These are phyloP conservation scores for Creontiades dilutus DNA, from an alignment of 2,888 invertebrate species.

Conservation along the genomic window DNA sequence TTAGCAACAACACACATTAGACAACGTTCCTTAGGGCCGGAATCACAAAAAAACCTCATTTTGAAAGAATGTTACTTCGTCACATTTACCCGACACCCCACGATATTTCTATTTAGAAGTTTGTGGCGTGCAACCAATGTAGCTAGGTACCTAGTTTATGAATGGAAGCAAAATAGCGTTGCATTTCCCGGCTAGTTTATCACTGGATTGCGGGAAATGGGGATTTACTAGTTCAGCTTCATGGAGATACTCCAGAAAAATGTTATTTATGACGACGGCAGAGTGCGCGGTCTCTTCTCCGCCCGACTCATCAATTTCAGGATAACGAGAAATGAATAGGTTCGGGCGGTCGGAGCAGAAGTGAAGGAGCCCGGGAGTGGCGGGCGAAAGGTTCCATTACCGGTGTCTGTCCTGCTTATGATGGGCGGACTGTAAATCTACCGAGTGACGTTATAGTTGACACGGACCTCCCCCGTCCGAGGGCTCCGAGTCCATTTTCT, in stretches of 20 bases:
- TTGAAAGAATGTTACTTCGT: no score
- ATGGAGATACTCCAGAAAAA: background rate
- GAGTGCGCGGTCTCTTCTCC: background rate
- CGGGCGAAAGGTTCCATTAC: constrained; percentile 36
- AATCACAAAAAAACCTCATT: no score
- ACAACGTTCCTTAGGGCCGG: no score
- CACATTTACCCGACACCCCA: no score
- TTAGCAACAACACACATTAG: no score
- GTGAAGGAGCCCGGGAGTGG: background rate
- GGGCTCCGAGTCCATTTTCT: constrained; percentile 14
- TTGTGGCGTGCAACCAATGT: no score
- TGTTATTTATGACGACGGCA: background rate
- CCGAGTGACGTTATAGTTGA: constrained; percentile 22
- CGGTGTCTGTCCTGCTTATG: constrained; percentile 43
- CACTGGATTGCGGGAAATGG: background rate
- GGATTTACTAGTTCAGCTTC: background rate
- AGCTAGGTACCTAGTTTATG: no score
- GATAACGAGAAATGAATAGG: constrained; percentile 43
- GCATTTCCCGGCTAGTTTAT: no score
- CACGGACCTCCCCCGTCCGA: background rate
- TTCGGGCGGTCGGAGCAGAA: background rate
- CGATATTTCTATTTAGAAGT: no score
- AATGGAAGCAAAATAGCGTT: no score
- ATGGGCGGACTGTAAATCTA: constrained; percentile 37
- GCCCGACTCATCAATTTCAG: background rate